Percentiles rank a stretch among this genome's conserved stretches.
Evolutionary conservation across 2,113 vertebrate genomes (phyloP).

Genomic region (Prionailurus bengalensis): DNA sequence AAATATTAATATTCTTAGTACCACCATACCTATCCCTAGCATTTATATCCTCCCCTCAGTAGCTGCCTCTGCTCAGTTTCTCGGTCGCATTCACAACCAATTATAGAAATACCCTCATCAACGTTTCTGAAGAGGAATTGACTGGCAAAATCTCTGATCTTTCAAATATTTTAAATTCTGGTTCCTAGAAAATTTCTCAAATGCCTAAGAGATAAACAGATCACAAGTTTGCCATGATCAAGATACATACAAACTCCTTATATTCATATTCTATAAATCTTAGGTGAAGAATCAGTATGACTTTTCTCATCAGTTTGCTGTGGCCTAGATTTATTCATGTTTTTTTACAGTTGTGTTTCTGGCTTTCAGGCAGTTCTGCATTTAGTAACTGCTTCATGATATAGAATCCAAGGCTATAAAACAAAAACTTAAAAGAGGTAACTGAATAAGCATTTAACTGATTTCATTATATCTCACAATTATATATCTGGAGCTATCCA

Average conservation of each 20-base stretch:
- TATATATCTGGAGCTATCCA: slow-evolving; percentile 62
- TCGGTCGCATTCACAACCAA: background rate
- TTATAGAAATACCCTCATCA: background rate
- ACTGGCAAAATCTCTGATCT: background rate
- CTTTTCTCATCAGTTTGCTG: slow-evolving; percentile 20
- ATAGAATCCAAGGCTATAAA: slow-evolving; percentile 58
- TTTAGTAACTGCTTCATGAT: slow-evolving; percentile 58
- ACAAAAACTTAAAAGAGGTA: slow-evolving; percentile 60
- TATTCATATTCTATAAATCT: background rate
- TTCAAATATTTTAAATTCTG: slow-evolving; percentile 27
- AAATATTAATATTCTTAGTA: slow-evolving; percentile 2
- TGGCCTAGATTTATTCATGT: slow-evolving; percentile 2
- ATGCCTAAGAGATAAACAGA: background rate
- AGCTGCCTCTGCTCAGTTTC: background rate
- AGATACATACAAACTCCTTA: background rate
- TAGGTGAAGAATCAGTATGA: background rate
- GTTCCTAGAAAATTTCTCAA: slow-evolving; percentile 4
- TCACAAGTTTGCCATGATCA: background rate
- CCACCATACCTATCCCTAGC: background rate
- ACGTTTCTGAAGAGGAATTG: slow-evolving; percentile 4
- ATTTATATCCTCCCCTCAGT: background rate
- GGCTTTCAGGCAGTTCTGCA: slow-evolving; percentile 40
- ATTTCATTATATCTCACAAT: slow-evolving; percentile 67
- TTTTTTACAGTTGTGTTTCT: slow-evolving; percentile 50
- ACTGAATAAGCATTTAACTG: slow-evolving; percentile 65